These are phyloP conservation scores for Phenganax subtilis DNA, from an alignment of 92 coral and sea anemone genomes.

Conservation along the genomic window DNA sequence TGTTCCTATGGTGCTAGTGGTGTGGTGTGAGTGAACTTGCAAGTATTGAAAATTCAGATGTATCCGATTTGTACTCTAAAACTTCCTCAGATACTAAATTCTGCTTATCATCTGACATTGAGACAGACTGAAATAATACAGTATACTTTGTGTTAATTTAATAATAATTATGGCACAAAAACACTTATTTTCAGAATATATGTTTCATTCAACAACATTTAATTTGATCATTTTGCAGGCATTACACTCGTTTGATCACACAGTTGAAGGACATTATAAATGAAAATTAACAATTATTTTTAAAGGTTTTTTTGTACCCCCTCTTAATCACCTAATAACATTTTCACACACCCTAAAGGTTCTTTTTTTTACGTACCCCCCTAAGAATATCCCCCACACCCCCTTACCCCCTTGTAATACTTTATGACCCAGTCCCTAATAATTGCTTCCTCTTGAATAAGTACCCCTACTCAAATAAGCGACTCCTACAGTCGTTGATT, in stretches of 20 bases:
- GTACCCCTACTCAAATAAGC: not conserved
- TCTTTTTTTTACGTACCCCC: conserved; percentile 5
- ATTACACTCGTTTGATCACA: too few species aligned
- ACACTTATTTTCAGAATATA: not conserved
- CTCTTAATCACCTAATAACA: not conserved
- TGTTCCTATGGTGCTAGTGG: too few species aligned
- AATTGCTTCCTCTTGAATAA: not conserved
- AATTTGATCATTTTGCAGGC: too few species aligned
- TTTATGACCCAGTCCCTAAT: conserved; percentile 2
- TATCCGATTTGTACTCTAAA: not conserved
- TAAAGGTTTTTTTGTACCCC: not conserved
- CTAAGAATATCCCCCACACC: conserved; percentile 1
- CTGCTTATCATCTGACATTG: conserved; percentile 3
- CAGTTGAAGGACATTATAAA: too few species aligned
- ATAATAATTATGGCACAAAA: not conserved
- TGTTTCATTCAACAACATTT: not conserved
- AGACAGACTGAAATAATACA: conserved; percentile 4
- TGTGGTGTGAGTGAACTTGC: not conserved
- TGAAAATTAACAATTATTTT: not conserved
- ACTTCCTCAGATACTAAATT: conserved; percentile 3
- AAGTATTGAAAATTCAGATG: conserved; percentile 6
- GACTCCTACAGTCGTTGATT: too few species aligned
- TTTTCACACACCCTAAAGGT: not conserved
- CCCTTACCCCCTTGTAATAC: not conserved
- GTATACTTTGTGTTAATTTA: not conserved